Evolutionary conservation across 2,113 vertebrate genomes (phyloP), one percentile per base, ranked within the genome.

Genomic region (Lampris incognitus): DNA sequence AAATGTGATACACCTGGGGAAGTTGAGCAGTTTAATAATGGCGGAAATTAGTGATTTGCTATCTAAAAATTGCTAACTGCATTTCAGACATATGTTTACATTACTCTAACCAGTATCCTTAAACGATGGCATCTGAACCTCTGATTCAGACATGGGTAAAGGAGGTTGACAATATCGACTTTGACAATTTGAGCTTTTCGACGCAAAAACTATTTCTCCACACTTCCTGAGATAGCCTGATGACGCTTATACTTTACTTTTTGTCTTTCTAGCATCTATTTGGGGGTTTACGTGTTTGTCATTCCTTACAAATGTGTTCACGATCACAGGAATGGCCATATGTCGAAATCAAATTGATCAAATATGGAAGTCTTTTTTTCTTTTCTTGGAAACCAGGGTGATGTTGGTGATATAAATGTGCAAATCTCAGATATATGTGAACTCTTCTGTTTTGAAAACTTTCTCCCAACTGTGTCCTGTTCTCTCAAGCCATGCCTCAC

Each of bases 401-500:
- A 24, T 24, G 24, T 24, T 24, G 24, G 24, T 24, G 24, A 24
- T 24, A 24, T 24, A 24, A 24, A 24, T 24, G 24, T 24, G 24
- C 24, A 24, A 24, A 24, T 24, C 24, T 24, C 24, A 24, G 24
- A 24, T 24, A 24, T 24, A 24, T 24, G 24, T 24, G 24, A 24
- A 24, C 24, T 24, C 24, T 24, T 24, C 24, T 24, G 24, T 24
- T 24, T 24, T 24, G 24, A 24, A 24, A 24, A 24, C 36, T 6
- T 55, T 8, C 9, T 44, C n/a, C 51, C 36, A 62, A 9, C 36
- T 10, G 5, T 48, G 41, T 11, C 65, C 66, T 78, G 8, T 36
- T 90, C n/a, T 84, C 36, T 90, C 73, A 87, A 93, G 93, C 72
- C 92, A 99, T 98, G 98, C 96, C 98, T 63, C 93, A 96, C 81